Evolutionary conservation across 2,797 vertebrate genomes (phyloP).

Genomic region (Bovichtus variegatus): DNA sequence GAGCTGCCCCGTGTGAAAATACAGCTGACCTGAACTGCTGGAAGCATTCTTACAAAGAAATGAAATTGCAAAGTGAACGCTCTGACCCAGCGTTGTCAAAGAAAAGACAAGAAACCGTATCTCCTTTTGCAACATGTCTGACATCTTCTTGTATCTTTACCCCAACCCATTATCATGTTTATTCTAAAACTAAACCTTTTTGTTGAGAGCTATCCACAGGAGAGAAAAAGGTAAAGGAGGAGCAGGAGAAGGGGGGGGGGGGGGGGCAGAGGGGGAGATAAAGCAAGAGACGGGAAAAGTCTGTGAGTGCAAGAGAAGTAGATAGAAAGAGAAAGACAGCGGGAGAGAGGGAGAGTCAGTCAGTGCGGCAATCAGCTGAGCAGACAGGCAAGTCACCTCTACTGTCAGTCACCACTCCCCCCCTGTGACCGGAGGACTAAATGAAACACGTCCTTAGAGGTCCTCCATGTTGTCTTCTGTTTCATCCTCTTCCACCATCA

Average conservation of each 20-base stretch:
- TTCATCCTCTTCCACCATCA: slow-evolving; percentile 67
- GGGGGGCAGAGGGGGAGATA: neutral
- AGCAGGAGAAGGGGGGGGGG: neutral
- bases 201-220: slow-evolving; percentile 43
- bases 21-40: slow-evolving; percentile 29
- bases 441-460: slow-evolving; percentile 76
- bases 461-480: slow-evolving; percentile 66
- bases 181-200: slow-evolving; percentile 35
- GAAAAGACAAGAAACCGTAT: slow-evolving; percentile 26
- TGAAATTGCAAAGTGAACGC: slow-evolving; percentile 24
- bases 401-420: slow-evolving; percentile 75
- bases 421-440: slow-evolving; percentile 71
- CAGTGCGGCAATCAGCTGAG: slow-evolving; percentile 65
- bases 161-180: slow-evolving; percentile 49
- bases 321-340: slow-evolving; percentile 22
- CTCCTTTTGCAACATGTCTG: slow-evolving; percentile 27
- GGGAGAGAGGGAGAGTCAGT: slow-evolving; percentile 45
- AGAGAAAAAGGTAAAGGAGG: neutral
- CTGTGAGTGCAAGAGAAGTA: slow-evolving; percentile 10
- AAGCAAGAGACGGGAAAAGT: slow-evolving; percentile 20
- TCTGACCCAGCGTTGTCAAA: slow-evolving; percentile 37
- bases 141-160: slow-evolving; percentile 37
- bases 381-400: slow-evolving; percentile 78
- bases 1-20: slow-evolving; percentile 38
- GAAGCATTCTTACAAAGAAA: slow-evolving; percentile 22